Conservation (phyloP, 2,888 invertebrate genomes). For the Octonoba sinensis region DNA sequence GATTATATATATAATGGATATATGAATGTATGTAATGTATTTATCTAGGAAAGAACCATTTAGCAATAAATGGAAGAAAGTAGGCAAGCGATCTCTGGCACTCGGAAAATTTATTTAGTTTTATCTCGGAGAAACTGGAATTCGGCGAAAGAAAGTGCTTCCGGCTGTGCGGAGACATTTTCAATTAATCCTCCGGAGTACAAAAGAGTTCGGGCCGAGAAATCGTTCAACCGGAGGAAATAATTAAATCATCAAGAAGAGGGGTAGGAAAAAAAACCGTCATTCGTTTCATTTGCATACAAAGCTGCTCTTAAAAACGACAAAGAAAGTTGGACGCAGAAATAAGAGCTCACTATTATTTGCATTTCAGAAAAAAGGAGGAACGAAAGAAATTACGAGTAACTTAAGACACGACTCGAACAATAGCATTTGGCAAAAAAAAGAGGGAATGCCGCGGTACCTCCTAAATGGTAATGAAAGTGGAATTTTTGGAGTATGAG, state of each 20-base stretch:
- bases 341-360: slow-evolving; percentile 32
- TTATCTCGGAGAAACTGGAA: background rate
- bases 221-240: slow-evolving; percentile 47
- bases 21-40: background rate
- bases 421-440: slow-evolving; percentile 19
- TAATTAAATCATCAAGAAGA: slow-evolving; percentile 53
- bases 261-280: slow-evolving; percentile 16
- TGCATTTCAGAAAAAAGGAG: slow-evolving; percentile 42
- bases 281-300: slow-evolving; percentile 52
- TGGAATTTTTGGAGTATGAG: slow-evolving; percentile 29
- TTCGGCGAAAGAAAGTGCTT: slow-evolving; percentile 20
- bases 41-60: background rate
- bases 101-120: slow-evolving; percentile 36
- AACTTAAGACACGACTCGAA: slow-evolving; percentile 59
- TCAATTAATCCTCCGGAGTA: slow-evolving; percentile 47
- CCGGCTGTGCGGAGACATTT: slow-evolving; percentile 44
- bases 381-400: slow-evolving; percentile 19
- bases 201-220: slow-evolving; percentile 41
- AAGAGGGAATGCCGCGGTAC: slow-evolving; percentile 17
- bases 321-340: slow-evolving; percentile 2
- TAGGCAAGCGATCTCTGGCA: too few relatives aligned
- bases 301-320: slow-evolving; percentile 30
- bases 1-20: background rate
- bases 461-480: slow-evolving; percentile 50
- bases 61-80: too few relatives aligned